Percentiles rank a stretch among this genome's conserved stretches.
phyloP scores from a whole-genome alignment of 2,113 vertebrate genomes.

The Platysteira castanea region DNA sequence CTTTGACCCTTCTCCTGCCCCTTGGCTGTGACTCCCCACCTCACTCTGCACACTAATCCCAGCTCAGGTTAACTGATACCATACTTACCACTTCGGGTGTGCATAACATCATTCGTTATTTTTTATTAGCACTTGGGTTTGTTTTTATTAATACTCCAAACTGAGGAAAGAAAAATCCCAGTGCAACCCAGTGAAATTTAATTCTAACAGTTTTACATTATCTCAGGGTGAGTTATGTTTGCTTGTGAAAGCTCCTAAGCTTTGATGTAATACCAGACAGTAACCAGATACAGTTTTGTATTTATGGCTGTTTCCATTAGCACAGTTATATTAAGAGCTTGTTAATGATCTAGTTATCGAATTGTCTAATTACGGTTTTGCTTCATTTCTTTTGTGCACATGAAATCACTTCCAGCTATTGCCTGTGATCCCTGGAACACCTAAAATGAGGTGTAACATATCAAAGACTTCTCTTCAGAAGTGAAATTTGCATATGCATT shows the following conservation, averaged over 20 bases:
- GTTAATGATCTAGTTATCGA: constrained; percentile 44
- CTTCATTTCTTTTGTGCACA: background rate
- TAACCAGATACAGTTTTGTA: background rate
- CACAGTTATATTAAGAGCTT: constrained; percentile 7
- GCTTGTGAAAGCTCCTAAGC: background rate
- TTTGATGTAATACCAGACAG: background rate
- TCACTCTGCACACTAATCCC: background rate
- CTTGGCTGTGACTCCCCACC: fast-evolving
- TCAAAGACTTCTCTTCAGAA: background rate
- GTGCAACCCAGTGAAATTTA: background rate
- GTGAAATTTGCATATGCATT: background rate
- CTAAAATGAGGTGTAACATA: background rate
- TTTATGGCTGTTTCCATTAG: background rate
- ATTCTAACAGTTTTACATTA: background rate
- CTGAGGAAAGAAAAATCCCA: background rate
- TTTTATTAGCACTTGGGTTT: background rate
- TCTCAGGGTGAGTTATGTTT: background rate
- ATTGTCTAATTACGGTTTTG: constrained; percentile 1
- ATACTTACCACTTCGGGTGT: background rate
- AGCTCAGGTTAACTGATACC: background rate
- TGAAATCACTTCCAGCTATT: background rate
- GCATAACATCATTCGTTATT: background rate
- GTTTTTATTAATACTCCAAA: background rate
- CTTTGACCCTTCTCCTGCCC: background rate
- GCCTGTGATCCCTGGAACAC: background rate